Evolutionary conservation across 2,797 vertebrate genomes (phyloP), one percentile per base, ranked within the genome.

Genomic region (Enteromius fasciolatus): DNA sequence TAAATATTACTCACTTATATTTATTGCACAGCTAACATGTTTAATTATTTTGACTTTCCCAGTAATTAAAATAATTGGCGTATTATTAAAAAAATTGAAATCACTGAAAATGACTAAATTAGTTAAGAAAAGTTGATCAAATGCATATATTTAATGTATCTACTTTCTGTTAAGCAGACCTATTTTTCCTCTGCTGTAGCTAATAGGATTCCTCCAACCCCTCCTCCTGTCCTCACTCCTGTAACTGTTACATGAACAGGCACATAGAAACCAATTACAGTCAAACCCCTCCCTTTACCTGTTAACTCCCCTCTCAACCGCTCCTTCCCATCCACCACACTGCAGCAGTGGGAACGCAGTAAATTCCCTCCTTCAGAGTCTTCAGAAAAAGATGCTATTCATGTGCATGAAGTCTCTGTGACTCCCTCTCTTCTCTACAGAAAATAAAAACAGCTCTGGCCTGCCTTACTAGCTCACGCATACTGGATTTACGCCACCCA

Each of bases 141-240:
- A 80, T 11, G 31, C 61, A 66, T 59, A 72, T 48, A 46, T 67
- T 78, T 80, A 52, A 76, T 31, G 48, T 44, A 48, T 25, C 12
- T 39, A 23, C 11, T 64, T 83, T 85, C 75, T 86, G 86, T 85
- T 92, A 88, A 90, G 83, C 85, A 89, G 91, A 80, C 88, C 89
- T 92, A 92, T 92, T 90, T 92, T 93, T 91, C 86, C 87, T 88
- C 87, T 90, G 87, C 91, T 84, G 88, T 85, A 70, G 89, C 88
- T 94, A 94, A 95, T 92, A 93, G 92, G 94, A 94, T 94, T 94
- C 87, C 80, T 86, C 77, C 59, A 59, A 44, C 83, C 28, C 72
- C 73, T 83, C 83, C 54, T 68, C 52, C 39, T 76, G 63, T 77
- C 77, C 84, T 61, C 75, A 72, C 74, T 84, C 46, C 78, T 73